These are phyloP conservation scores for Ophonus ardosiacus DNA, from an alignment of 2,888 invertebrate genomes.

Conservation along the genomic window DNA sequence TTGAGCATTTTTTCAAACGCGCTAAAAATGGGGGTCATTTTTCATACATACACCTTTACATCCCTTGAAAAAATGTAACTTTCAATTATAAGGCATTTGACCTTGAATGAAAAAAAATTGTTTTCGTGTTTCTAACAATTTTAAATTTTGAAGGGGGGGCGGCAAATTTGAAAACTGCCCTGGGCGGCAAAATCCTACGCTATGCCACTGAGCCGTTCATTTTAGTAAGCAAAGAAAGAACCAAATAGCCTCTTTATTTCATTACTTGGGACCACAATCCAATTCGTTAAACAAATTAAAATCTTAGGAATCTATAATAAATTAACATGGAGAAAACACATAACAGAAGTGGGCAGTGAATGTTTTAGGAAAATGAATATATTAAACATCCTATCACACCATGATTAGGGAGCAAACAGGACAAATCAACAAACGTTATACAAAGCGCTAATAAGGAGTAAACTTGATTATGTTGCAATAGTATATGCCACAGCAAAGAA, in stretches of 20 bases:
- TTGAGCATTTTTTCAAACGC: too few relatives aligned
- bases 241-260: conserved; percentile 14
- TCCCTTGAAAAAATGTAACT: too few relatives aligned
- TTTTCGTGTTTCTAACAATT: too few relatives aligned
- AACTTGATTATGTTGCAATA: conserved; percentile 67
- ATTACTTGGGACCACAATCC: not conserved
- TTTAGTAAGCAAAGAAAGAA: conserved; percentile 23
- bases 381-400: conserved; percentile 57
- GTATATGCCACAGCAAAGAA: conserved; percentile 66
- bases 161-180: too few relatives aligned
- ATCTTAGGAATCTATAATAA: conserved; percentile 64
- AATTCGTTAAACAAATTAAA: conserved; percentile 43
- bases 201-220: too few relatives aligned
- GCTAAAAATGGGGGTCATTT: too few relatives aligned
- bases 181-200: too few relatives aligned
- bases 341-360: conserved; percentile 41
- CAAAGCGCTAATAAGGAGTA: conserved; percentile 63
- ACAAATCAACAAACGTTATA: conserved; percentile 51
- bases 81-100: too few relatives aligned
- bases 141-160: too few relatives aligned
- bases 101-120: too few relatives aligned
- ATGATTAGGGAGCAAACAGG: conserved; percentile 64
- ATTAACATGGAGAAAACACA: conserved; percentile 63
- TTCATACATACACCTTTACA: too few relatives aligned
- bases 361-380: conserved; percentile 62